These are phyloP conservation scores for Aplysina aerophoba DNA, from an alignment of 37 sponge, comb jelly and placozoan genomes.

Conservation along the genomic window DNA sequence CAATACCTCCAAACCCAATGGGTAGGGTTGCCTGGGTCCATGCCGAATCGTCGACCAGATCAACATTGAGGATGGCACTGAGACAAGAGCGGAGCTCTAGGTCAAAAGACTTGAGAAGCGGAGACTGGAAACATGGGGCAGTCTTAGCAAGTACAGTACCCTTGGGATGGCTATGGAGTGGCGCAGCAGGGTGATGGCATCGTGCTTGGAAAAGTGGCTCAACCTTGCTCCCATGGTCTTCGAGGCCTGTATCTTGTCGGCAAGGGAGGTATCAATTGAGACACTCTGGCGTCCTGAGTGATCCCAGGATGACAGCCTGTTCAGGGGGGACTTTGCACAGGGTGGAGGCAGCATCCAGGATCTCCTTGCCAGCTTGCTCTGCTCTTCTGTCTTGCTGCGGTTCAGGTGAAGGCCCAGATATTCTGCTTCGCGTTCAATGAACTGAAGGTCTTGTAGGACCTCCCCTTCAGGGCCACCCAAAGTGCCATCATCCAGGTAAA, in stretches of 20 bases:
- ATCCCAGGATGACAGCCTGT: slow-evolving; percentile 5
- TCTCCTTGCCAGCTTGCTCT: neutral
- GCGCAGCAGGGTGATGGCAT: neutral
- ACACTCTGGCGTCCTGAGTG: neutral
- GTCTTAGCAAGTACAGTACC: slow-evolving; percentile 43
- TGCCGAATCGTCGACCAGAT: slow-evolving; percentile 27
- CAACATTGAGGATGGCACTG: slow-evolving; percentile 7
- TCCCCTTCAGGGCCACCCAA: neutral
- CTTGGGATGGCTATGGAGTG: slow-evolving; percentile 42
- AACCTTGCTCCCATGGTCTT: neutral
- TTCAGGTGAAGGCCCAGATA: neutral
- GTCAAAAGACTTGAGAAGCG: slow-evolving; percentile 20
- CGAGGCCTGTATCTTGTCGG: neutral
- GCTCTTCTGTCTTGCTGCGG: slow-evolving; percentile 6
- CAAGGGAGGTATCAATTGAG: neutral
- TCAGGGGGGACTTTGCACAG: neutral
- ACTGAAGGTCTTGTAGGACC: neutral
- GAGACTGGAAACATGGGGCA: slow-evolving; percentile 43
- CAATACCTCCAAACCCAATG: neutral
- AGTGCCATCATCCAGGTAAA: slow-evolving; percentile 2
- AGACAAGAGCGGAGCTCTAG: slow-evolving; percentile 5
- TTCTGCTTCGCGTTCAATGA: neutral
- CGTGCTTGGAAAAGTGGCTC: neutral
- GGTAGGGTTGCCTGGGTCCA: slow-evolving; percentile 41
- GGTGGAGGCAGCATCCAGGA: neutral